Conservation (phyloP, 1,140 invertebrate genomes). For the Caenorhabditis brenneri region DNA sequence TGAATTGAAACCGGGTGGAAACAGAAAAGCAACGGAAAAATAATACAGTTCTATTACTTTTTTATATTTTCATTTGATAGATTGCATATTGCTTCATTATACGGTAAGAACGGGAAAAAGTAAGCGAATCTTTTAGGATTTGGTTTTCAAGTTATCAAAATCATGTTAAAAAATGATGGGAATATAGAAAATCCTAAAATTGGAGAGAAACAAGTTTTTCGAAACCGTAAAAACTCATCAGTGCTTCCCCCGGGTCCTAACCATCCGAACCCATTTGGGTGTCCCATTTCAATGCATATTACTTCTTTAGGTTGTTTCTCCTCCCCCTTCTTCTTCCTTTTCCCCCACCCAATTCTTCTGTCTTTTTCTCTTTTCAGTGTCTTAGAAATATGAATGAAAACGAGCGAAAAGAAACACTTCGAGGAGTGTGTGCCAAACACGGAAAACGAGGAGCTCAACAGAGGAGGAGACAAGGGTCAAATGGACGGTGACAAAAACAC, state of each 20-base stretch:
- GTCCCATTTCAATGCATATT: conserved; percentile 42
- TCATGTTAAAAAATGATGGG: too few species aligned
- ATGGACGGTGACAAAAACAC: neutral
- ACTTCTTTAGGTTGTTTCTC: neutral
- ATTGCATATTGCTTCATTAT: too few species aligned
- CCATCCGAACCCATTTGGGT: conserved; percentile 29
- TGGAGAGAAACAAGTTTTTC: neutral
- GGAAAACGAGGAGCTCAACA: neutral
- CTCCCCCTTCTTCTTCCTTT: neutral
- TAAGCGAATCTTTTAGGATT: too few species aligned
- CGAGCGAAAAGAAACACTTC: conserved; percentile 36
- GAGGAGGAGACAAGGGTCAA: neutral
- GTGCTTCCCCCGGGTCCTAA: neutral
- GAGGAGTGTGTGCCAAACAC: neutral
- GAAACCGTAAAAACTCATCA: neutral
- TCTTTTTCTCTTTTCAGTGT: neutral
- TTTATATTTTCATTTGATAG: too few species aligned
- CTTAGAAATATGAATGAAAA: conserved; percentile 35
- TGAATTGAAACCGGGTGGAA: too few species aligned
- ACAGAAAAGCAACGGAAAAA: too few species aligned
- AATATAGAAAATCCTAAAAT: too few species aligned
- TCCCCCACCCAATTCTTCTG: neutral
- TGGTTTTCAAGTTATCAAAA: too few species aligned
- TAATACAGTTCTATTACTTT: too few species aligned
- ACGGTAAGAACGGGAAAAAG: too few species aligned